Evolutionary conservation across 2,888 invertebrate genomes (phyloP).

Genomic region (Ophonus ardosiacus): DNA sequence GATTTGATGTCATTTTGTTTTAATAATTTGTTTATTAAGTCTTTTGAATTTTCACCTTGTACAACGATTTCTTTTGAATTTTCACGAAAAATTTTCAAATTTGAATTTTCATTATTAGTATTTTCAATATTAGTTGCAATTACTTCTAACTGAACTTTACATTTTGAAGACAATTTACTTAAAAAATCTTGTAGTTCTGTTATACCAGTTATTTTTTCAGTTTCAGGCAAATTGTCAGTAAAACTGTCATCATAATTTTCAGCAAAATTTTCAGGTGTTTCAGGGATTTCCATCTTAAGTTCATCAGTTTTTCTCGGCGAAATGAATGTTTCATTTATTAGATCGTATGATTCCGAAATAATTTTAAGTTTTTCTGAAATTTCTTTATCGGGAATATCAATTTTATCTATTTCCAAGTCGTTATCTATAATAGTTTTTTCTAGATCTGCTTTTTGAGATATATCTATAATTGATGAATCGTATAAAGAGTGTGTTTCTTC

Average conservation of each 20-base stretch:
- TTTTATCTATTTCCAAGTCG: background rate
- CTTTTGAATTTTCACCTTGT: conserved; percentile 47
- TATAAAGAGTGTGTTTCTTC: conserved; percentile 27
- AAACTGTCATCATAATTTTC: too few relatives aligned
- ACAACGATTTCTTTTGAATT: conserved; percentile 52
- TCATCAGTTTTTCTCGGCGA: background rate
- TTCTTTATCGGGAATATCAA: conserved; percentile 1
- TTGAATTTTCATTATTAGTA: background rate
- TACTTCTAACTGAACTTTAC: conserved; percentile 55
- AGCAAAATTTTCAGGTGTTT: background rate
- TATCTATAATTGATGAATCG: conserved; percentile 40
- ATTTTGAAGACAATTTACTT: background rate
- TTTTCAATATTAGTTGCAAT: conserved; percentile 37
- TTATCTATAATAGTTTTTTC: background rate
- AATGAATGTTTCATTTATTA: background rate
- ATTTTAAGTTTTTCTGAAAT: conserved; percentile 23
- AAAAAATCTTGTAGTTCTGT: conserved; percentile 49
- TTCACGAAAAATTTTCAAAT: conserved; percentile 23
- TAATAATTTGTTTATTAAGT: conserved; percentile 48
- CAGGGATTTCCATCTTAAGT: background rate
- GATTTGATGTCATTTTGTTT: conserved; percentile 41
- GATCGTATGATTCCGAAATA: conserved; percentile 19
- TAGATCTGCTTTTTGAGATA: background rate
- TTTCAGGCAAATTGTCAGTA: background rate
- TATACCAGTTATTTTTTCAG: conserved; percentile 1